Evolutionary conservation across 2,888 invertebrate species (phyloP), one percentile per base, ranked within the genome.

Genomic region (Conus canariensis): DNA sequence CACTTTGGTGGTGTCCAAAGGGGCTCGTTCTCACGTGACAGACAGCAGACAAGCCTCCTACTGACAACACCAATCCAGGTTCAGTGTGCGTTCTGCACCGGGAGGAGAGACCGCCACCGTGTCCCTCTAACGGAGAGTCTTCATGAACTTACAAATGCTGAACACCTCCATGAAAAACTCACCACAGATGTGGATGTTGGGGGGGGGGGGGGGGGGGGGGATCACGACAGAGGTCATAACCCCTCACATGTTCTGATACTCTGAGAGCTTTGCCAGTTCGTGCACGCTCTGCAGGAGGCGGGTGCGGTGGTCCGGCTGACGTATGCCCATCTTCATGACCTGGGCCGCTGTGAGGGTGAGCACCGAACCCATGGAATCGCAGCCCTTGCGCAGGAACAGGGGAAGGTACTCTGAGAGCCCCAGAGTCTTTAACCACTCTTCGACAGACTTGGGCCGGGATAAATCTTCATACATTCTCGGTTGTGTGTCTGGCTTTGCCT

Each of bases 371-470:
- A 95, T 91, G 10, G 92, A 91, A 91, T 95, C 95, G 94, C 95
- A 96, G 64, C 96, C 95, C 59, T 94, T 93, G 59, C 93, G 91
- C n/a, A 94, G 91, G 90, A 96, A 96, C 59, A 92, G 91, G 19
- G 93, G 90, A 64, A 93, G 93, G 90, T 95, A 95, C 83, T 94
- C 94, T 0, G 94, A 92, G 60, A 96, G 92, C 56, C 95, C 95
- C 5, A 96, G 92, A 59, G 94, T 93, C 6, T 91, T 92, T 60
- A 96, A 92, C 96, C 96, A 96, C 30, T 95, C 94, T 12, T 93
- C 93, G 0, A 95, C 92, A 0, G 94, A 93, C 9, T 90, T 88
- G 5, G 95, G 95, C 30, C 92, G 91, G 60, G 90, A 90, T 16
- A 94, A 91, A 85, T 91, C 92, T 83, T 94, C 94, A 87, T 94